phyloP scores from a whole-genome alignment of 2,888 invertebrate species.

The Listrodromus nycthemerus region DNA sequence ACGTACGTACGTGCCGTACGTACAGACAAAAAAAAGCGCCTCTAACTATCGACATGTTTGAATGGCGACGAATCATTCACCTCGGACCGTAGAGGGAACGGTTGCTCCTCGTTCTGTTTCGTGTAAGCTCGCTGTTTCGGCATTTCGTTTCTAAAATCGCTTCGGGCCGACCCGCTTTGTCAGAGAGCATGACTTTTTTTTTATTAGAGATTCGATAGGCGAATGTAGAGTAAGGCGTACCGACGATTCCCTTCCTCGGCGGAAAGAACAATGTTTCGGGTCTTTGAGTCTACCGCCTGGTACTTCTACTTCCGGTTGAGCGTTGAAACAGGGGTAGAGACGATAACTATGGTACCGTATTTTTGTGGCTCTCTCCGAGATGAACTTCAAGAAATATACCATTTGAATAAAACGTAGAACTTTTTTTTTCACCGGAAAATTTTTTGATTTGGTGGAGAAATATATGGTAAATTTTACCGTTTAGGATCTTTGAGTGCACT shows the following conservation, averaged over 20 bases:
- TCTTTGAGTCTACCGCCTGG: background rate
- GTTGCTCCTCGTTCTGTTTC: background rate
- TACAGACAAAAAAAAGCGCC: slow-evolving; percentile 26
- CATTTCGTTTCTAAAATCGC: slow-evolving; percentile 5
- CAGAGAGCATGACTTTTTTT: background rate
- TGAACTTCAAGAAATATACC: too few relatives aligned
- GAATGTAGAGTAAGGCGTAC: background rate
- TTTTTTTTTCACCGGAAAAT: too few relatives aligned
- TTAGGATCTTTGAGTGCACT: too few relatives aligned
- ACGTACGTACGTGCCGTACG: slow-evolving; percentile 23
- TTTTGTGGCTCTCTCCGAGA: too few relatives aligned
- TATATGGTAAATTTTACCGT: too few relatives aligned
- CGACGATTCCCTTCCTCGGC: background rate
- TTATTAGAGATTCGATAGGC: background rate
- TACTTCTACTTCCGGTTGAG: background rate
- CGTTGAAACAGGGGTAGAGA: background rate
- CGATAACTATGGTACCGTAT: too few relatives aligned
- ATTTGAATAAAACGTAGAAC: too few relatives aligned
- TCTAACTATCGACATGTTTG: slow-evolving; percentile 58
- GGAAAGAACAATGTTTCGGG: background rate
- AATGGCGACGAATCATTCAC: slow-evolving; percentile 64
- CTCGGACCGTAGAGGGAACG: slow-evolving; percentile 3
- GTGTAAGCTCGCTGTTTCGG: slow-evolving; percentile 18
- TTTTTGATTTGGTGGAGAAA: too few relatives aligned
- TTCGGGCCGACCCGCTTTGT: background rate